Conservation (phyloP, 92 coral and sea anemone genomes). For the Parazoanthus atlanticus region DNA sequence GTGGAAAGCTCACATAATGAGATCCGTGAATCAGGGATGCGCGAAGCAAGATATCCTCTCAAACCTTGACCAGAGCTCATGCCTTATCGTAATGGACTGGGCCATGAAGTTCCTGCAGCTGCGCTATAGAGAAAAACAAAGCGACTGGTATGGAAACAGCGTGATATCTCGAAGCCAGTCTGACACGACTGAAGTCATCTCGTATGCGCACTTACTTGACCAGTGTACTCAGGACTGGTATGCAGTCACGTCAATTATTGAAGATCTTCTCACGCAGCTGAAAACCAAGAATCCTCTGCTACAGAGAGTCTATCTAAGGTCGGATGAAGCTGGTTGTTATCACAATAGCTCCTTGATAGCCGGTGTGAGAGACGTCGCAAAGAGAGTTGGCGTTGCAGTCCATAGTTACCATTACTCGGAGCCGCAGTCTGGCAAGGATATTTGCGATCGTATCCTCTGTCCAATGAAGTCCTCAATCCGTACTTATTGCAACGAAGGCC, state of each 20-base stretch:
- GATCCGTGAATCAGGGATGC: constrained; percentile 72
- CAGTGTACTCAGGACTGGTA: constrained; percentile 85
- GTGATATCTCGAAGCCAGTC: constrained; percentile 53
- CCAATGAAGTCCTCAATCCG: constrained; percentile 78
- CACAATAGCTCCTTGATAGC: constrained; percentile 71
- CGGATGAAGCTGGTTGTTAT: constrained; percentile 83
- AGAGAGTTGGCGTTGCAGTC: constrained; percentile 62
- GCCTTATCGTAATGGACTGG: constrained; percentile 78
- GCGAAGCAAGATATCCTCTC: constrained; percentile 70
- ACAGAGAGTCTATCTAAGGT: constrained; percentile 61
- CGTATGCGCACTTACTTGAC: constrained; percentile 62
- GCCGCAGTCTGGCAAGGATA: constrained; percentile 78
- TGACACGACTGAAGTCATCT: constrained; percentile 36
- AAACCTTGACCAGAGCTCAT: constrained; percentile 61
- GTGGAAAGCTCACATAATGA: constrained; percentile 87
- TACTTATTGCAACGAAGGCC: constrained; percentile 72
- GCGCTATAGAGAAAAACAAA: constrained; percentile 77
- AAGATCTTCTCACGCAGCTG: constrained; percentile 66
- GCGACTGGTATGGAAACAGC: constrained; percentile 76
- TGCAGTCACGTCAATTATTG: constrained; percentile 72
- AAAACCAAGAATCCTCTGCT: constrained; percentile 60
- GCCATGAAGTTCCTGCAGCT: constrained; percentile 85
- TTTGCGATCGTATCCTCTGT: constrained; percentile 77
- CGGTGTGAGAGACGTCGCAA: constrained; percentile 64
- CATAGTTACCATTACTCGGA: constrained; percentile 74